A percentile compares a stretch with the other conserved stretches of the same genome.
phyloP scores from a whole-genome alignment of 2,113 vertebrate species.

The Menura novaehollandiae region DNA sequence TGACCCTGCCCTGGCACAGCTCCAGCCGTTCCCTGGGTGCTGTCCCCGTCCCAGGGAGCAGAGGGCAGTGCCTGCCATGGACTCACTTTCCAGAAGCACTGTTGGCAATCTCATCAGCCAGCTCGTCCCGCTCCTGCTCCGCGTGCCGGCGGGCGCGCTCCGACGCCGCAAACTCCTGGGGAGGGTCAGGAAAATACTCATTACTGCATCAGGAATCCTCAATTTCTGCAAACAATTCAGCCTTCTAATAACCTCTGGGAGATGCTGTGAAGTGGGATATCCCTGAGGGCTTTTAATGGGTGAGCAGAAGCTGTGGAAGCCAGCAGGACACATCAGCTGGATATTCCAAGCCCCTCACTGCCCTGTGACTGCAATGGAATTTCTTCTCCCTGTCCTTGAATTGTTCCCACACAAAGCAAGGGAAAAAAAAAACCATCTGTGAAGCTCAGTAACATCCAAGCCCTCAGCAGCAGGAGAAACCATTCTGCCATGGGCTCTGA shows the following conservation, averaged over 20 bases:
- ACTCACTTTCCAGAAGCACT: constrained; percentile 95
- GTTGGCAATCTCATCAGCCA: constrained; percentile 95
- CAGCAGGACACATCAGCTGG: not conserved
- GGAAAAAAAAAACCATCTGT: not conserved
- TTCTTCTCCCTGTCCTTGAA: not conserved
- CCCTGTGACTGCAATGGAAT: not conserved
- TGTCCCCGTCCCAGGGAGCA: not conserved
- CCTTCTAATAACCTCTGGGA: not conserved
- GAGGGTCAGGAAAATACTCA: not conserved
- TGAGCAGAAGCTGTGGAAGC: not conserved
- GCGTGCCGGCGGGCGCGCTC: constrained; percentile 91
- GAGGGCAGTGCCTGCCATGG: not conserved
- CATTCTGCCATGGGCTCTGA: not conserved
- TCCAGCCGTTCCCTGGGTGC: not conserved
- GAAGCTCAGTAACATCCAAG: not conserved
- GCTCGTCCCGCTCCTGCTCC: constrained; percentile 92
- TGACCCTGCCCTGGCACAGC: not conserved
- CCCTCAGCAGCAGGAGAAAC: not conserved
- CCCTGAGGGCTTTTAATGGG: not conserved
- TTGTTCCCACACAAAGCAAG: not conserved
- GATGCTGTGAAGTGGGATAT: not conserved
- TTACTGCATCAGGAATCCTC: not conserved
- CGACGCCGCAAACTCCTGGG: constrained; percentile 87
- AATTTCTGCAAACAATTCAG: not conserved
- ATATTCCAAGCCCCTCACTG: not conserved